Evolutionary conservation across 2,797 vertebrate species (phyloP).

Genomic region (Pangasius djambal): DNA sequence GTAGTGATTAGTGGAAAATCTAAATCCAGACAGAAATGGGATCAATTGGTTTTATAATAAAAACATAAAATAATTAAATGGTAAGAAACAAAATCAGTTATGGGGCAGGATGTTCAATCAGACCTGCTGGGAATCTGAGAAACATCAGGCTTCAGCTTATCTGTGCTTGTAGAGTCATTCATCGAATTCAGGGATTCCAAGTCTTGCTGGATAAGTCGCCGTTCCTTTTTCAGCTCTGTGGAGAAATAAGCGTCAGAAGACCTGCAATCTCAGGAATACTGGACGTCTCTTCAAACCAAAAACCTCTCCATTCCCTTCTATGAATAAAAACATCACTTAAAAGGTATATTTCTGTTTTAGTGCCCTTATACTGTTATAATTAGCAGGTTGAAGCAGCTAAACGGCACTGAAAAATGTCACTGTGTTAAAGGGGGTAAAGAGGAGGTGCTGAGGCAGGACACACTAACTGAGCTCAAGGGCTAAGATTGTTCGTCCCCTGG

Average conservation of each 20-base stretch:
- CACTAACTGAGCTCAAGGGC: not conserved
- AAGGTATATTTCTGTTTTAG: not conserved
- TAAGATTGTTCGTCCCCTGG: not conserved
- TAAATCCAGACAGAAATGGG: not conserved
- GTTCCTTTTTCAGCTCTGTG: constrained; percentile 74
- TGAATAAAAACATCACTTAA: not conserved
- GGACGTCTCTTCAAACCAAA: not conserved
- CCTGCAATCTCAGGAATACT: not conserved
- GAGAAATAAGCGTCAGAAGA: not conserved
- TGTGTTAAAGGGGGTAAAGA: not conserved
- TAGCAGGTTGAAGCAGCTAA: not conserved
- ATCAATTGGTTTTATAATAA: not conserved
- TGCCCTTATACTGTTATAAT: not conserved
- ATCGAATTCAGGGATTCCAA: constrained; percentile 51
- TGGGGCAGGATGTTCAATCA: not conserved
- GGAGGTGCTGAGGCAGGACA: not conserved
- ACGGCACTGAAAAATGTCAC: not conserved
- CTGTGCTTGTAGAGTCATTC: not conserved
- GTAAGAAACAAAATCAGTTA: not conserved
- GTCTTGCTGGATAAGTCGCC: constrained; percentile 69
- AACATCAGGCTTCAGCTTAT: not conserved
- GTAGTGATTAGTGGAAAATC: not conserved
- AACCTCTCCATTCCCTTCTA: not conserved
- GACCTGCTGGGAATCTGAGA: constrained; percentile 40
- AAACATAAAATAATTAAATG: not conserved